Base-by-base conservation (phyloP, 2,888 invertebrate genomes). In the Standfussiana lucernea region DNA sequence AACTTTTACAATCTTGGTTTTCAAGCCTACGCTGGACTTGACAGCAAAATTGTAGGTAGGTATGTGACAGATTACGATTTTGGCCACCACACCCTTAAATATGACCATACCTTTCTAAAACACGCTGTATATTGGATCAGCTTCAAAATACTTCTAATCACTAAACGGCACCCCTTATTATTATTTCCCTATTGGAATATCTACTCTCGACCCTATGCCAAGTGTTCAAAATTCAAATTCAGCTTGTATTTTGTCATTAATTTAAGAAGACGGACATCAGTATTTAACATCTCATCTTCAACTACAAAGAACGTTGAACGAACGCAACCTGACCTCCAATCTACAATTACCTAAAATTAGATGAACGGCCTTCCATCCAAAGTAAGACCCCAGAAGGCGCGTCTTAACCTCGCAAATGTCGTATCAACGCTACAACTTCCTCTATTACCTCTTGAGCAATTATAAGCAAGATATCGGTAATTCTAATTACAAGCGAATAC, bases 371-470 rank as follows among this genome's bases (percentile, higher is more conserved):
- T 75, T 78, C 53, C 53, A 64, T 40, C 40, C 24, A 42, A 50
- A 32, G 1, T 42, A 73, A 37, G 35, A 62, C 73, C 61, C 11
- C 15, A 80, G 35, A 42, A 80, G 80, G 50, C 45, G 37, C 21
- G 35, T 10, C 28, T 28, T 80, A 78, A 78, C 75, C 77, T 78
- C 21, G 77, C n/a, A 37, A 42, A 40, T 62, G 37, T n/a, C n/a
- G 28, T 61, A 61, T 4, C 35, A 62, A 71, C 24, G 5, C 1
- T 32, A 42, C 32, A 45, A 37, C 37, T 80, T 78, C 62, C 81
- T 50, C 50, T 42, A 40, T 24, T n/a, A 79, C 11, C 2, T 42
- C 8, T 15, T 8, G 11, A 35, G 15, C 13, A 24, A 24, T 37
- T 56, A n/a, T n/a, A n/a, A 37, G 32, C 15, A 21, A 24, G 47